Percentiles rank a stretch among this genome's conserved stretches.
Evolutionary conservation across 2,797 vertebrate species (phyloP).

Genomic region (Naso thynnoides): DNA sequence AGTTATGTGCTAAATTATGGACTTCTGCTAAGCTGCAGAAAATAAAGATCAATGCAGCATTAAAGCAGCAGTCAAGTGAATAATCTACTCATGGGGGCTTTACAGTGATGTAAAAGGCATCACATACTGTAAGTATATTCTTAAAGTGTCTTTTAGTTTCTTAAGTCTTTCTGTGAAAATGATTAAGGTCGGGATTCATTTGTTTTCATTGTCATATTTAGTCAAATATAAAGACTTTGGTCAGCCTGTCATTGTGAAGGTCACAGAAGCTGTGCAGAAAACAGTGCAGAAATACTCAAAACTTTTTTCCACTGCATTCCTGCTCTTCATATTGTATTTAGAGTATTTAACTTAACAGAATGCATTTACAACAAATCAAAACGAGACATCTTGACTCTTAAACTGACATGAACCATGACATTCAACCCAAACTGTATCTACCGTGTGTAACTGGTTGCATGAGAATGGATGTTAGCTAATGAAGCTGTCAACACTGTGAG

Average conservation of each 20-base stretch:
- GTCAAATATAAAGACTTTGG: not conserved
- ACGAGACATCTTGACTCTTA: not conserved
- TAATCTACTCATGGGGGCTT: not conserved
- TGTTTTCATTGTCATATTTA: not conserved
- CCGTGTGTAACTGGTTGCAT: conserved; percentile 5
- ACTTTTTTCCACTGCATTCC: not conserved
- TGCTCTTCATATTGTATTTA: not conserved
- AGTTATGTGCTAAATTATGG: too few relatives aligned
- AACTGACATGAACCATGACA: not conserved
- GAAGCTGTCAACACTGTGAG: conserved; percentile 23
- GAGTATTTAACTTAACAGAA: not conserved
- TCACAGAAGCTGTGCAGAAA: too few relatives aligned
- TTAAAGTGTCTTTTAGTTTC: not conserved
- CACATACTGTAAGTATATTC: too few relatives aligned
- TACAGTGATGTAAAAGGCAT: not conserved
- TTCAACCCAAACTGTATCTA: not conserved
- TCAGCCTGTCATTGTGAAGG: too few relatives aligned
- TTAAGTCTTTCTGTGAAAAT: not conserved
- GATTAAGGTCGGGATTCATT: not conserved
- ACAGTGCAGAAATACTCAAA: not conserved
- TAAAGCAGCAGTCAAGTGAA: not conserved
- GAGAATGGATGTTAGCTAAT: conserved; percentile 1
- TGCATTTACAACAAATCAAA: not conserved
- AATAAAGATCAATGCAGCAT: not conserved
- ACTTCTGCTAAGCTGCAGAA: too few relatives aligned